Conservation (phyloP, 2,797 vertebrate genomes). For the Gallirallus australis region DNA sequence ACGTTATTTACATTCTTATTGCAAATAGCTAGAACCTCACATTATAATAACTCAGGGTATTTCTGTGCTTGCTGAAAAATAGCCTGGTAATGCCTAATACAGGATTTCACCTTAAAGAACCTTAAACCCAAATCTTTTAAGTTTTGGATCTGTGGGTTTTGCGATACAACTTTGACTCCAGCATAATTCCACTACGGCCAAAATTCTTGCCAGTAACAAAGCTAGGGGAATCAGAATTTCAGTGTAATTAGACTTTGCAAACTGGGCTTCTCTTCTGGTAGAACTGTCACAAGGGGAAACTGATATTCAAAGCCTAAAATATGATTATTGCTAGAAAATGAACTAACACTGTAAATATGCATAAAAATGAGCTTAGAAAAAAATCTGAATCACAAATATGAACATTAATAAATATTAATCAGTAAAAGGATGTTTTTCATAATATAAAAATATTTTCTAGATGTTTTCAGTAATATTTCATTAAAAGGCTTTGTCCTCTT, state of each 20-base stretch:
- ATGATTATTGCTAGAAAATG: constrained; percentile 64
- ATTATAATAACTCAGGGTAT: constrained; percentile 58
- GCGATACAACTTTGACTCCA: constrained; percentile 37
- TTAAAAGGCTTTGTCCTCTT: not conserved
- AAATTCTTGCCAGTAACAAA: constrained; percentile 62
- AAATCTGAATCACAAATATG: constrained; percentile 50
- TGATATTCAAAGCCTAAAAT: constrained; percentile 73
- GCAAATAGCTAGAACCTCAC: constrained; percentile 78
- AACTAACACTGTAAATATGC: constrained; percentile 47
- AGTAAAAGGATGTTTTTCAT: constrained; percentile 17
- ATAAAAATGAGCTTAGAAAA: constrained; percentile 47
- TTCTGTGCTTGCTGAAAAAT: constrained; percentile 68
- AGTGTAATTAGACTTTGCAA: constrained; percentile 64
- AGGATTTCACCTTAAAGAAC: constrained; percentile 50
- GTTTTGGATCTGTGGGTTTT: not conserved
- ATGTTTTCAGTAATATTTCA: not conserved
- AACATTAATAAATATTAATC: constrained; percentile 4
- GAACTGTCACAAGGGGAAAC: constrained; percentile 56
- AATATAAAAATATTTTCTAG: not conserved
- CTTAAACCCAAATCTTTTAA: not conserved
- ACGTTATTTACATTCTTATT: constrained; percentile 79
- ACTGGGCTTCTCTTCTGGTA: constrained; percentile 59
- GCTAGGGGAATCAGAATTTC: constrained; percentile 61
- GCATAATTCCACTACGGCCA: constrained; percentile 48
- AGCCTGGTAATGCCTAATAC: constrained; percentile 58